Percentiles rank a stretch among this genome's conserved stretches.
These are phyloP conservation scores for Himalopsyche tibetana DNA, from an alignment of 2,888 invertebrate species.

Conservation along the genomic window DNA sequence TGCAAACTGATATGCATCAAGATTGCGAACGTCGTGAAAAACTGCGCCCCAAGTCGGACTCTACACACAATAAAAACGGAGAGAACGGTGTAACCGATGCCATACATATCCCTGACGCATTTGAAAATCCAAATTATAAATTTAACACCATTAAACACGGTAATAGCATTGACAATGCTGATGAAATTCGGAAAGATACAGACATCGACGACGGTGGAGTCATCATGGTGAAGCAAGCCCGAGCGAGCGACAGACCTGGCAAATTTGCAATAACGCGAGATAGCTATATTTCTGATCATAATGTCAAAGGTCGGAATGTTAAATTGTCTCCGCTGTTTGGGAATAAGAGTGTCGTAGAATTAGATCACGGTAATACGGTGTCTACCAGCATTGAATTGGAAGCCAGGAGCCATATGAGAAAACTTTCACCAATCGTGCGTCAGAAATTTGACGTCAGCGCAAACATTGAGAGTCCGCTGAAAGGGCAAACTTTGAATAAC, in stretches of 20 bases:
- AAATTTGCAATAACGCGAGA: constrained; percentile 49
- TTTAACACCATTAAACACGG: constrained; percentile 16
- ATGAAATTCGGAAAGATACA: constrained; percentile 57
- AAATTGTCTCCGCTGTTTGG: constrained; percentile 74
- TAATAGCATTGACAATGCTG: neutral
- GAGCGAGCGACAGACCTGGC: constrained; percentile 10
- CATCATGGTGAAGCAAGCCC: constrained; percentile 72
- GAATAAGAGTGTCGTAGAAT: constrained; percentile 60
- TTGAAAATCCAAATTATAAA: constrained; percentile 74
- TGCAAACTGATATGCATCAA: constrained; percentile 80
- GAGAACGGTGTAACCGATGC: constrained; percentile 35
- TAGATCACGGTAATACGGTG: constrained; percentile 67
- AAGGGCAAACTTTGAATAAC: constrained; percentile 68
- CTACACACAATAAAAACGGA: constrained; percentile 69
- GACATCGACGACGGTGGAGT: constrained; percentile 69
- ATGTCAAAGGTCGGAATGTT: constrained; percentile 43
- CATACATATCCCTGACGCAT: constrained; percentile 70
- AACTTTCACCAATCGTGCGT: constrained; percentile 73
- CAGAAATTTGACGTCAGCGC: constrained; percentile 67
- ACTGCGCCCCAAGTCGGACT: constrained; percentile 67
- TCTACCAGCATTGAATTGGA: constrained; percentile 73
- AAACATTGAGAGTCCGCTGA: constrained; percentile 67
- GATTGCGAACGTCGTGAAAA: constrained; percentile 74
- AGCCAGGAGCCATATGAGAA: constrained; percentile 72
- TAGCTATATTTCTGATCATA: neutral